Evolutionary conservation across 2,888 invertebrate genomes (phyloP).

Genomic region (Caenorhabditis sp.): DNA sequence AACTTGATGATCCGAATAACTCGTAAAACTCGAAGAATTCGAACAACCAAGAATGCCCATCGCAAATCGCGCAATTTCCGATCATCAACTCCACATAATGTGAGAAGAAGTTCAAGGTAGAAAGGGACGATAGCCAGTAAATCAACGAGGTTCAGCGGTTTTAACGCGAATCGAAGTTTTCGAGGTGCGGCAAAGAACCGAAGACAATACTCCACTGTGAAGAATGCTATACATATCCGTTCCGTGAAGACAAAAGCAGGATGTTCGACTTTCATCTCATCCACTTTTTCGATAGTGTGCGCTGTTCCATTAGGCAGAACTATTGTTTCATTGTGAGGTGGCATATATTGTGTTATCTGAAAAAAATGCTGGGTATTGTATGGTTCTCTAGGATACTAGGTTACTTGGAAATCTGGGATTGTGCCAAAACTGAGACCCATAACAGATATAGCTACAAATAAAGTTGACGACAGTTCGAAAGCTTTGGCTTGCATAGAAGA

Average conservation of each 20-base stretch:
- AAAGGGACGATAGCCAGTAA: slow-evolving; percentile 69
- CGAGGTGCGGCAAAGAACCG: slow-evolving; percentile 66
- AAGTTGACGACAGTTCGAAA: slow-evolving; percentile 68
- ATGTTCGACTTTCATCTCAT: slow-evolving; percentile 68
- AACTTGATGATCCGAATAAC: slow-evolving; percentile 70
- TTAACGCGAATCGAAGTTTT: slow-evolving; percentile 67
- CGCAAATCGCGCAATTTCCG: slow-evolving; percentile 66
- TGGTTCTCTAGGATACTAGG: not conserved
- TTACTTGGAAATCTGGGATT: slow-evolving; percentile 69
- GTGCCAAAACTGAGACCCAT: slow-evolving; percentile 70
- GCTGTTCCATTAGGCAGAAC: slow-evolving; percentile 66
- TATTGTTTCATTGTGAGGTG: slow-evolving; percentile 66
- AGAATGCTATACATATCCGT: slow-evolving; percentile 70
- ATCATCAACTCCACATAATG: slow-evolving; percentile 69
- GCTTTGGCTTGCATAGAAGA: slow-evolving; percentile 64
- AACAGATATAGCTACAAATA: slow-evolving; percentile 70
- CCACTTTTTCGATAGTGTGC: slow-evolving; percentile 61
- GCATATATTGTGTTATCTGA: slow-evolving; percentile 63
- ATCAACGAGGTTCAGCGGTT: slow-evolving; percentile 67
- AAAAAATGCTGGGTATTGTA: not conserved
- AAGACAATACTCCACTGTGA: slow-evolving; percentile 68
- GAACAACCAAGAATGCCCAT: slow-evolving; percentile 70
- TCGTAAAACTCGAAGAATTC: slow-evolving; percentile 67
- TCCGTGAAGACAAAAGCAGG: slow-evolving; percentile 71
- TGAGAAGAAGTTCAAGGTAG: slow-evolving; percentile 68